A percentile compares a stretch with the other conserved stretches of the same genome.
Conservation (phyloP, 2,797 vertebrate genomes). For the Hemitrygon akajei region DNA sequence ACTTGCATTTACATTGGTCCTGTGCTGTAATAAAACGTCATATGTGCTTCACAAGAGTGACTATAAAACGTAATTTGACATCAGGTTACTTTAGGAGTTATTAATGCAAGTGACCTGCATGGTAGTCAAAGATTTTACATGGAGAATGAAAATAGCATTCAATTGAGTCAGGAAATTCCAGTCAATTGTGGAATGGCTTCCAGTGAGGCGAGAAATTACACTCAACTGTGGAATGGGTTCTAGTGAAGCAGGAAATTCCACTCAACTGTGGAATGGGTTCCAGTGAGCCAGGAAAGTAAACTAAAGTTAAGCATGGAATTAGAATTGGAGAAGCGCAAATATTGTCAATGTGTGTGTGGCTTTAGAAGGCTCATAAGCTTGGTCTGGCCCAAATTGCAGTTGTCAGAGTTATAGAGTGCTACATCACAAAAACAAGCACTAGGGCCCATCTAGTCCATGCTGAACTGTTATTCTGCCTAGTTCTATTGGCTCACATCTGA, state of each 20-base stretch:
- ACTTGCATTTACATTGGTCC: background rate
- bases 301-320: no score
- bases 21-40: background rate
- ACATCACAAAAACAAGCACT: no score
- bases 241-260: background rate
- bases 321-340: background rate
- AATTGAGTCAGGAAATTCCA: background rate
- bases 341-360: background rate
- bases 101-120: background rate
- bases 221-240: background rate
- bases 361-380: background rate
- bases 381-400: no score
- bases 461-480: no score
- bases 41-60: background rate
- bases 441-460: no score
- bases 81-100: background rate
- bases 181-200: background rate
- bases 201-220: background rate
- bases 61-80: background rate
- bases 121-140: background rate
- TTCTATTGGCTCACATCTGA: no score
- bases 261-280: background rate
- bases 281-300: background rate
- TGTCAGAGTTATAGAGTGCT: no score
- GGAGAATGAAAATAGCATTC: background rate